phyloP scores from a whole-genome alignment of 2,797 vertebrate species.

The Decapterus maruadsi region DNA sequence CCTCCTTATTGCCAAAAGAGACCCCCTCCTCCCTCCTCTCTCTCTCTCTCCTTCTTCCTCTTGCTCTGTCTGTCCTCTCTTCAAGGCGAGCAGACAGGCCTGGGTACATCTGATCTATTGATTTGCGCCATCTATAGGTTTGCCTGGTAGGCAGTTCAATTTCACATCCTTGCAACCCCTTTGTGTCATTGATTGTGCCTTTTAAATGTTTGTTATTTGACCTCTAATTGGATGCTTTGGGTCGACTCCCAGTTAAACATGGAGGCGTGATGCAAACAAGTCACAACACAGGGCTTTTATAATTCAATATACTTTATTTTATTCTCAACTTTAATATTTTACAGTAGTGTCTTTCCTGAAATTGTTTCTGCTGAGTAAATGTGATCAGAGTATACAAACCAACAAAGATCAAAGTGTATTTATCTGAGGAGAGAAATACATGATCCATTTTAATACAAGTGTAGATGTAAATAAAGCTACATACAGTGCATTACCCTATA shows the following conservation, averaged over 20 bases:
- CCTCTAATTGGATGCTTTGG: constrained; percentile 37
- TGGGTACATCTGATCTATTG: constrained; percentile 63
- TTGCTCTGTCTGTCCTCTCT: constrained; percentile 50
- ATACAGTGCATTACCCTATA: not conserved
- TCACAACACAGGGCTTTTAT: not conserved
- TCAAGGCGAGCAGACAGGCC: constrained; percentile 60
- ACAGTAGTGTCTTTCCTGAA: not conserved
- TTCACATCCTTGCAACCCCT: constrained; percentile 44
- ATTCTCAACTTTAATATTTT: not conserved
- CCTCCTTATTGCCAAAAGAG: constrained; percentile 71
- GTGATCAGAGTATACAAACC: not conserved
- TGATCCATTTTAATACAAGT: not conserved
- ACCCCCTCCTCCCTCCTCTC: constrained; percentile 9
- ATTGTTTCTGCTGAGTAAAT: not conserved
- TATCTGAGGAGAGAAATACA: not conserved
- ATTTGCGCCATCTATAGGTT: constrained; percentile 65
- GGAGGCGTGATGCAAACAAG: constrained; percentile 30
- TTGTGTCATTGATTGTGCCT: constrained; percentile 50
- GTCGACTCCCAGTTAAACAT: constrained; percentile 44
- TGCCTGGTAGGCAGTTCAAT: constrained; percentile 32
- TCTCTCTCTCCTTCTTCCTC: constrained; percentile 1
- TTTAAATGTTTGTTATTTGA: constrained; percentile 24
- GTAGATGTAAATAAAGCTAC: not conserved
- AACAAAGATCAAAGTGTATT: constrained; percentile 3
- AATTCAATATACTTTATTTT: not conserved